Base-by-base conservation (phyloP, 2,888 invertebrate genomes). In the Brenthis daphne region DNA sequence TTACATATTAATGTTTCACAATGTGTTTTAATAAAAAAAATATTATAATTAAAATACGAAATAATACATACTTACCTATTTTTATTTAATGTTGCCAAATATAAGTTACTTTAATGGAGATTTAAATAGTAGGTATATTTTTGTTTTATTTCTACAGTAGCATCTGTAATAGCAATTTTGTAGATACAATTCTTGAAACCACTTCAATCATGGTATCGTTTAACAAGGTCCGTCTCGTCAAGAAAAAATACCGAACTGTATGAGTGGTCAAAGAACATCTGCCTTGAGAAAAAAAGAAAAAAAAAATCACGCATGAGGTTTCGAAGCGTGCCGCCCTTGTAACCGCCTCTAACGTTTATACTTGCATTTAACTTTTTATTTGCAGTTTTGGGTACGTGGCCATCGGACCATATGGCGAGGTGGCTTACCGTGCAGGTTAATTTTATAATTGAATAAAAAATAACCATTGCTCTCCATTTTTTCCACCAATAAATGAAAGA, bases 181-280 rank as follows among this genome's bases (percentile, higher is more conserved):
- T 53, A 64, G 61, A 50, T 64, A 63, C 24, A 33, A 58, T 68
- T 61, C 64, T 70, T 67, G 73, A 80, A 80, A 79, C 80, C 80
- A 81, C 82, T 85, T 82, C 83, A 83, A 87, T 84, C 81, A 81
- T 79, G 79, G 87, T 87, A 88, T 89, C 89, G 79, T 80, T 82
- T 89, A 85, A 84, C 87, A 81, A 79, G 75, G 68, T 75, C 76
- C 74, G 72, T 71, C 71, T 74, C 20, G 16, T 60, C 48, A 68
- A 67, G 71, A 80, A 79, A 85, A 87, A 86, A 89, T 85, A 77
- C 74, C 60, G 81, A 79, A 80, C 83, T 78, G 77, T 83, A 85
- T 79, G 87, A 91, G 89, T 90, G 92, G 92, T 90, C 90, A 86
- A 86, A 83, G 87, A 84, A 90, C 92, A 92, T 88, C 89, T 92